phyloP scores from a whole-genome alignment of 2,797 vertebrate genomes.

The Mionectes olivaceus region DNA sequence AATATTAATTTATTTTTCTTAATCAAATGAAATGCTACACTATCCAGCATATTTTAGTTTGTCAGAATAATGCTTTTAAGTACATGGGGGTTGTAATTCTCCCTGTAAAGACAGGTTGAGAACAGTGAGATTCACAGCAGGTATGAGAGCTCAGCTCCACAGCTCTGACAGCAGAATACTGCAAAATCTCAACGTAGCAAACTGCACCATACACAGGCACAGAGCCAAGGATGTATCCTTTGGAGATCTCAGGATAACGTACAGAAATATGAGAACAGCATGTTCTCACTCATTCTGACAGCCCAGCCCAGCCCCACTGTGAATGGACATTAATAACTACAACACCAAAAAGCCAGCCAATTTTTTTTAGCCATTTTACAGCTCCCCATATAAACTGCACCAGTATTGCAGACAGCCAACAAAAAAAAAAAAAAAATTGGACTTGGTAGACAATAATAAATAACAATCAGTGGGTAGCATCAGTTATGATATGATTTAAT shows the following conservation, averaged over 20 bases:
- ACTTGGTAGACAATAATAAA: not conserved
- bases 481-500: not conserved
- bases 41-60: not conserved
- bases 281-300: constrained; percentile 21
- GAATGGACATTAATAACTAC: not conserved
- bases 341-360: not conserved
- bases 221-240: constrained; percentile 14
- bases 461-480: not conserved
- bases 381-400: not conserved
- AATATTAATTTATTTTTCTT: not conserved
- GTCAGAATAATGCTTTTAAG: not conserved
- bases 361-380: constrained; percentile 8
- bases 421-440: not conserved
- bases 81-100: not conserved
- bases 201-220: not conserved
- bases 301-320: not conserved
- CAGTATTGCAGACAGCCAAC: not conserved
- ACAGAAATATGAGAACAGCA: constrained; percentile 17
- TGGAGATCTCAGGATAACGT: not conserved
- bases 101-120: not conserved
- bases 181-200: not conserved
- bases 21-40: not conserved
- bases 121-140: not conserved
- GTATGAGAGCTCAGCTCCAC: not conserved
- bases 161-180: not conserved